These are phyloP conservation scores for Argyrosomus regius DNA, from an alignment of 2,797 vertebrate genomes.

Conservation along the genomic window DNA sequence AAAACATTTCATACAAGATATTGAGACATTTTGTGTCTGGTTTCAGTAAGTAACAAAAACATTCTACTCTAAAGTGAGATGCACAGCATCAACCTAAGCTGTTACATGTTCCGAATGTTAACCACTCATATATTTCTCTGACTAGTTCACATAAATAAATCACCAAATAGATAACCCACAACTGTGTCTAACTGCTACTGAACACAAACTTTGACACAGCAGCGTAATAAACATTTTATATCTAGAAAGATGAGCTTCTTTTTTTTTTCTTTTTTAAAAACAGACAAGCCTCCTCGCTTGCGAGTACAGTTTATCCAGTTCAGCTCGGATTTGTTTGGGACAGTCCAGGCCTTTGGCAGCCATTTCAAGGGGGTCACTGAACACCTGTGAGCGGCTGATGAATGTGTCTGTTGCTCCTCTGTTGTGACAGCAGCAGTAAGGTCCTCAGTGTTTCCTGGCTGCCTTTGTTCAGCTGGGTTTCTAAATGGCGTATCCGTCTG, in stretches of 20 bases:
- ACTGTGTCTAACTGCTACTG: constrained; percentile 84
- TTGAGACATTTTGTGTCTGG: constrained; percentile 54
- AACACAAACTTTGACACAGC: constrained; percentile 82
- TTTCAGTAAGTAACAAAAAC: constrained; percentile 69
- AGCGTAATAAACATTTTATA: constrained; percentile 81
- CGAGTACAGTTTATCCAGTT: constrained; percentile 67
- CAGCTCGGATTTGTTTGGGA: constrained; percentile 47
- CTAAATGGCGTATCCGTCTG: constrained; percentile 42
- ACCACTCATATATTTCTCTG: constrained; percentile 76
- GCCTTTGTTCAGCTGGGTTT: constrained; percentile 37
- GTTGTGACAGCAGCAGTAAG: constrained; percentile 39
- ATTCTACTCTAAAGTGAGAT: constrained; percentile 73
- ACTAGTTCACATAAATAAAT: constrained; percentile 84
- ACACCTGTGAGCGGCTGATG: constrained; percentile 48
- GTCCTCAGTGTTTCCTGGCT: constrained; percentile 37
- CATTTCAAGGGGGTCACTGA: constrained; percentile 50
- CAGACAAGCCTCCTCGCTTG: constrained; percentile 46
- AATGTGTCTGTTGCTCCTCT: constrained; percentile 44
- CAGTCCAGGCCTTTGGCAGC: constrained; percentile 41
- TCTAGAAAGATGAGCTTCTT: constrained; percentile 71
- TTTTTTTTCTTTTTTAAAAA: constrained; percentile 47
- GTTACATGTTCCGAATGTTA: constrained; percentile 72
- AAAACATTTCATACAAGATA: constrained; percentile 59
- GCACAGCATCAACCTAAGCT: constrained; percentile 80
- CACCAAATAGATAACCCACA: constrained; percentile 81